Percentiles rank a stretch among this genome's conserved stretches.
Conservation (phyloP, 1,140 invertebrate genomes). For the Drosophila sturtevanti region DNA sequence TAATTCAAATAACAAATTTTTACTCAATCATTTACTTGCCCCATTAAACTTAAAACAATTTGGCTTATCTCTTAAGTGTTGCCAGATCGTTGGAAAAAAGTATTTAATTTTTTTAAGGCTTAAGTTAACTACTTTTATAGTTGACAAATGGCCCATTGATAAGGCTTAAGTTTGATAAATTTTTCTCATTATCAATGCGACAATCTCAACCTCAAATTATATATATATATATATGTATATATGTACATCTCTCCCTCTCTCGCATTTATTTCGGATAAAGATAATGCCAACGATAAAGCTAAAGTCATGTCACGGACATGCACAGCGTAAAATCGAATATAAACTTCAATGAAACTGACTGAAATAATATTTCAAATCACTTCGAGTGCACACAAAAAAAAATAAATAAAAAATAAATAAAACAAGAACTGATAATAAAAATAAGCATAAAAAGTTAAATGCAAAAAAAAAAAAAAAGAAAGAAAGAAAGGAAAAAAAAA, state of each 20-base stretch:
- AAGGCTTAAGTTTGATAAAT: not conserved
- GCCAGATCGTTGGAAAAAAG: not conserved
- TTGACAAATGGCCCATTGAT: slow-evolving; percentile 1
- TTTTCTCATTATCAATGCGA: slow-evolving; percentile 5
- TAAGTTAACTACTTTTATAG: not conserved
- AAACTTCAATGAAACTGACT: slow-evolving; percentile 36
- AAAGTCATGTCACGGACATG: slow-evolving; percentile 32
- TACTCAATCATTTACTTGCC: too few species aligned
- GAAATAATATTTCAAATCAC: slow-evolving; percentile 57
- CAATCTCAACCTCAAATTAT: not conserved
- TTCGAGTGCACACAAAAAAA: slow-evolving; percentile 28
- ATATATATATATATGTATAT: slow-evolving; percentile 11
- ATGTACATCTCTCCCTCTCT: too few species aligned
- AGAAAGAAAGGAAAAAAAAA: slow-evolving; percentile 21
- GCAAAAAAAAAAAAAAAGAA: slow-evolving; percentile 28
- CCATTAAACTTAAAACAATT: too few species aligned
- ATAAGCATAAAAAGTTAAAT: slow-evolving; percentile 47
- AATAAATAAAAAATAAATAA: slow-evolving; percentile 1
- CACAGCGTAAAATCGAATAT: slow-evolving; percentile 58
- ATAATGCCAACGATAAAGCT: slow-evolving; percentile 6
- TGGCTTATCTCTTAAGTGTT: not conserved
- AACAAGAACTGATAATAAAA: slow-evolving; percentile 48
- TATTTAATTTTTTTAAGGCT: not conserved
- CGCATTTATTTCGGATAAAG: not conserved
- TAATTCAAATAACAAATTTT: too few species aligned